Evolutionary conservation across 92 coral and sea anemone species (phyloP).

Genomic region (Ricordea florida): DNA sequence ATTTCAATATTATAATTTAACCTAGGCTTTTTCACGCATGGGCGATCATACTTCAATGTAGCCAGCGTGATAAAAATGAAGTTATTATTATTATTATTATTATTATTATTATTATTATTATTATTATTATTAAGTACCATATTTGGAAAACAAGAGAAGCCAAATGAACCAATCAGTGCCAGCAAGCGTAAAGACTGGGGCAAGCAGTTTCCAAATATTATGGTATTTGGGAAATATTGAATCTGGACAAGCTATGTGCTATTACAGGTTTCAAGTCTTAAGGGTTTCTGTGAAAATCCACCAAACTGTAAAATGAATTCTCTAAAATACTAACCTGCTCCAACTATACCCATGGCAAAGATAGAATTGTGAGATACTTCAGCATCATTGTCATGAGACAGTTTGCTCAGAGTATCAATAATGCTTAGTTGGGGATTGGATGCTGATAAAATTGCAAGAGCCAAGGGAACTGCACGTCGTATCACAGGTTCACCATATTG

Average conservation of each 20-base stretch:
- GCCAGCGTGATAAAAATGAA: too few relatives aligned
- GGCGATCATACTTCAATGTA: too few relatives aligned
- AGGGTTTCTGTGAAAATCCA: neutral
- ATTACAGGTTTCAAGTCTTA: neutral
- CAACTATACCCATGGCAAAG: constrained; percentile 98
- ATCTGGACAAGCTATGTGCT: too few relatives aligned
- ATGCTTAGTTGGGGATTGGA: constrained; percentile 96
- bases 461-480: constrained; percentile 95
- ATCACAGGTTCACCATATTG: constrained; percentile 99
- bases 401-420: constrained; percentile 93
- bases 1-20: too few relatives aligned
- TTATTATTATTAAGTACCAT: too few relatives aligned
- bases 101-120: too few relatives aligned
- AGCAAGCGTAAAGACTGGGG: neutral
- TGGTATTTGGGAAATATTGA: too few relatives aligned
- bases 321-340: constrained; percentile 70
- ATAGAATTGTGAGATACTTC: constrained; percentile 98
- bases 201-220: too few relatives aligned
- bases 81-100: too few relatives aligned
- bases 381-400: constrained; percentile 97
- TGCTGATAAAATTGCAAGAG: constrained; percentile 90
- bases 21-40: too few relatives aligned
- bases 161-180: neutral
- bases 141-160: too few relatives aligned
- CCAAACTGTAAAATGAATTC: neutral